phyloP scores from a whole-genome alignment of 2,888 invertebrate genomes.

The Abscondita cerata region DNA sequence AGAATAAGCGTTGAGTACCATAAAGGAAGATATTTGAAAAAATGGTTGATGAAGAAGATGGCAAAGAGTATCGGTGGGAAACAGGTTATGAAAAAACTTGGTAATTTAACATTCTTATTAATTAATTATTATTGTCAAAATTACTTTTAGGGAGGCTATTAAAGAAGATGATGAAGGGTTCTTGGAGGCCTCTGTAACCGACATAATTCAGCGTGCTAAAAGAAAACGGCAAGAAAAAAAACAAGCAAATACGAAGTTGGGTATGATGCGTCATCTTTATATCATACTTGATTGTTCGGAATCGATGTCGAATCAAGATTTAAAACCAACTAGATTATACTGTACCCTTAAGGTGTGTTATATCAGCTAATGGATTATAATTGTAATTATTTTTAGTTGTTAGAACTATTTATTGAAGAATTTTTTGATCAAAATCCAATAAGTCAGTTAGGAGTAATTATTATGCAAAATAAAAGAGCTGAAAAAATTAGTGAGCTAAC shows the following conservation, averaged over 20 bases:
- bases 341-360: constrained; percentile 81
- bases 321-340: constrained; percentile 90
- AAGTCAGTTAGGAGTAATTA: constrained; percentile 93
- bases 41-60: constrained; percentile 84
- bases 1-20: too few species aligned
- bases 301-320: constrained; percentile 92
- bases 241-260: constrained; percentile 82
- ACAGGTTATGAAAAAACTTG: constrained; percentile 95
- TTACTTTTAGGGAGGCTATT: constrained; percentile 81
- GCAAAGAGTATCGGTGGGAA: constrained; percentile 93
- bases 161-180: constrained; percentile 96
- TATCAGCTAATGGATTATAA: too few species aligned
- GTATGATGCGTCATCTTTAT: constrained; percentile 98
- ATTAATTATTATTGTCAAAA: not conserved
- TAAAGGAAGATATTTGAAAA: too few species aligned
- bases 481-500: constrained; percentile 91
- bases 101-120: constrained; percentile 55
- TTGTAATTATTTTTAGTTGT: constrained; percentile 66
- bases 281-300: constrained; percentile 93
- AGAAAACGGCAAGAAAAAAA: constrained; percentile 77
- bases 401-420: constrained; percentile 94
- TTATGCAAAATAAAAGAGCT: constrained; percentile 91
- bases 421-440: constrained; percentile 99
- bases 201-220: constrained; percentile 89
- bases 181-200: constrained; percentile 88